phyloP scores from a whole-genome alignment of 1,140 invertebrate genomes.

The Planococcus citri region DNA sequence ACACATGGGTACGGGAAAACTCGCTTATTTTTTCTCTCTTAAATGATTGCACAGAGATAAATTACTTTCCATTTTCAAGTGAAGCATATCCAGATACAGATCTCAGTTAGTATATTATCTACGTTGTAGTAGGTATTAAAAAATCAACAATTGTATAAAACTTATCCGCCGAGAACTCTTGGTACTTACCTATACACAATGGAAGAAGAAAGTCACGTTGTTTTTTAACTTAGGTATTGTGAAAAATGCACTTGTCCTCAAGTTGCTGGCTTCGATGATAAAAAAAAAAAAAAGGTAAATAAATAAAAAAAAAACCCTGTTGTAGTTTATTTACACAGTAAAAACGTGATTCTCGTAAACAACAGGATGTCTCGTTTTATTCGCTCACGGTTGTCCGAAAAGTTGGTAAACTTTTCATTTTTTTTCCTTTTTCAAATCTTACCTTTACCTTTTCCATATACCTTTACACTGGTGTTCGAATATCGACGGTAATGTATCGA shows the following conservation, averaged over 20 bases:
- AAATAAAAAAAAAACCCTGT: slow-evolving; percentile 12
- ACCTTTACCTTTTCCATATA: too few relatives aligned
- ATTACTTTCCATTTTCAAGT: slow-evolving; percentile 17
- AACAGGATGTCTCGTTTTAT: slow-evolving; percentile 6
- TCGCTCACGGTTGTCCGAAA: not conserved
- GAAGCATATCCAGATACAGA: slow-evolving; percentile 8
- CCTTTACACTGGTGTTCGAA: too few relatives aligned
- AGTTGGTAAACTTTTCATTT: not conserved
- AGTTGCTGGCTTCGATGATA: slow-evolving; percentile 9
- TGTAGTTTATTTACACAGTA: slow-evolving; percentile 15
- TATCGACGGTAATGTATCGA: too few relatives aligned
- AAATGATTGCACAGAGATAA: slow-evolving; percentile 8
- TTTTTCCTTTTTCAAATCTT: not conserved
- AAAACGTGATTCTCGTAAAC: slow-evolving; percentile 19
- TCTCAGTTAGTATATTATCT: slow-evolving; percentile 17
- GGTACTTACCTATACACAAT: too few relatives aligned
- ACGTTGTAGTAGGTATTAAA: slow-evolving; percentile 14
- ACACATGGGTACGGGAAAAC: too few relatives aligned
- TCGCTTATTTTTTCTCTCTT: not conserved
- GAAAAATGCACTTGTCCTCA: slow-evolving; percentile 18
- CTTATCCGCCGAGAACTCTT: not conserved
- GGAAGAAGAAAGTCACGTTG: slow-evolving; percentile 16
- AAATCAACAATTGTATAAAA: slow-evolving; percentile 17
- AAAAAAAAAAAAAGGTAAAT: not conserved
- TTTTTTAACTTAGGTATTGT: slow-evolving; percentile 21